Conservation (phyloP, 2,888 invertebrate genomes). For the Pammene aurita region DNA sequence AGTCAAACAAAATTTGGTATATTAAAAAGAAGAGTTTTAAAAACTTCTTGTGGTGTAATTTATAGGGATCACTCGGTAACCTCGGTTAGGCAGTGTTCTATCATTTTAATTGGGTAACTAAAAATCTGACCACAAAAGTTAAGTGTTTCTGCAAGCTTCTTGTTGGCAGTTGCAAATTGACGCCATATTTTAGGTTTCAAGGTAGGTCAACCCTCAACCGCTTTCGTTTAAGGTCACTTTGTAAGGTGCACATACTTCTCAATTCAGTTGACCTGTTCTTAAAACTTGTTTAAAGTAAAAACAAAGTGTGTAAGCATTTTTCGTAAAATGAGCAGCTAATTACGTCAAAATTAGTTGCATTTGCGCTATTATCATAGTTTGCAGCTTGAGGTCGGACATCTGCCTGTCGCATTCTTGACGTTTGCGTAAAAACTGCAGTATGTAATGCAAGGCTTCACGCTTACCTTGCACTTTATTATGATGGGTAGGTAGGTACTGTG, state of each 20-base stretch:
- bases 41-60: background rate
- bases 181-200: slow-evolving; percentile 36
- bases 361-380: slow-evolving; percentile 24
- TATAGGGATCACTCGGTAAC: background rate
- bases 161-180: slow-evolving; percentile 25
- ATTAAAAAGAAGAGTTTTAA: background rate
- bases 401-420: slow-evolving; percentile 25
- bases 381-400: slow-evolving; percentile 25
- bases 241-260: slow-evolving; percentile 20
- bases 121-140: background rate
- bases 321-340: slow-evolving; percentile 12
- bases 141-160: slow-evolving; percentile 23
- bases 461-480: slow-evolving; percentile 13
- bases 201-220: slow-evolving; percentile 34
- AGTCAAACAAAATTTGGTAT: background rate
- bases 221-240: slow-evolving; percentile 36
- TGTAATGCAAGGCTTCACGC: slow-evolving; percentile 16
- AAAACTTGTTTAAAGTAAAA: background rate
- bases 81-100: background rate
- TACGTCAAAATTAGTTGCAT: slow-evolving; percentile 6
- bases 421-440: slow-evolving; percentile 21
- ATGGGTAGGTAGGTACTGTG: background rate
- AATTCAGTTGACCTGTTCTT: slow-evolving; percentile 2
- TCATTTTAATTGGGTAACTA: background rate
- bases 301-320: background rate